These are phyloP conservation scores for Drosophila setosimentum DNA, from an alignment of 2,888 invertebrate species.

Conservation along the genomic window DNA sequence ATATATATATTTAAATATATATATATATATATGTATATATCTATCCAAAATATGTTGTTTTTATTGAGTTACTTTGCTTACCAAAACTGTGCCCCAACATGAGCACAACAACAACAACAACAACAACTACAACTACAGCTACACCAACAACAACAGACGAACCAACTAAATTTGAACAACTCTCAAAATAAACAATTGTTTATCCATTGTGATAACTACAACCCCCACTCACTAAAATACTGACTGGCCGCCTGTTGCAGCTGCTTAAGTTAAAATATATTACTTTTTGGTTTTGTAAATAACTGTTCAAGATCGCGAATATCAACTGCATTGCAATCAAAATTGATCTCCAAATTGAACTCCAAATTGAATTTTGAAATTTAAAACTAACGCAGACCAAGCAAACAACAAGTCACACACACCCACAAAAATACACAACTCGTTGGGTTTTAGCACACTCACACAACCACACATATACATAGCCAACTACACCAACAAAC, in stretches of 20 bases:
- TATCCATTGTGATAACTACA: slow-evolving; percentile 23
- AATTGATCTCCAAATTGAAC: slow-evolving; percentile 6
- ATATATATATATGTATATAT: slow-evolving; percentile 32
- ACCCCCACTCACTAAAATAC: background rate
- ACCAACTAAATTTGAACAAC: slow-evolving; percentile 1
- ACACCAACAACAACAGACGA: slow-evolving; percentile 19
- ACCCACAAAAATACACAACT: slow-evolving; percentile 17
- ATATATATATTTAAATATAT: slow-evolving; percentile 33
- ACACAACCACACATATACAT: slow-evolving; percentile 28
- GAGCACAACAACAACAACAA: slow-evolving; percentile 24
- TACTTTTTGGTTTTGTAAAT: slow-evolving; percentile 83
- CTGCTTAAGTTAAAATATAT: slow-evolving; percentile 63
- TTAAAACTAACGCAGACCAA: slow-evolving; percentile 59
- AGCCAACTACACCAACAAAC: slow-evolving; percentile 6
- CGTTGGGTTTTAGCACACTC: slow-evolving; percentile 54
- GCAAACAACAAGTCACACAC: slow-evolving; percentile 52
- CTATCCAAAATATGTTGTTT: slow-evolving; percentile 65
- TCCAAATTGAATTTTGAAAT: slow-evolving; percentile 50
- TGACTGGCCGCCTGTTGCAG: slow-evolving; percentile 59
- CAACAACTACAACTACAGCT: slow-evolving; percentile 10
- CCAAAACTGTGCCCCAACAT: slow-evolving; percentile 25
- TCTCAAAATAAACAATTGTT: background rate
- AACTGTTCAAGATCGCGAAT: slow-evolving; percentile 27
- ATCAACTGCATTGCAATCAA: slow-evolving; percentile 32
- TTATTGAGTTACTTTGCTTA: slow-evolving; percentile 72